Evolutionary conservation across 2,888 invertebrate genomes (phyloP).

Genomic region (Creontiades dilutus): DNA sequence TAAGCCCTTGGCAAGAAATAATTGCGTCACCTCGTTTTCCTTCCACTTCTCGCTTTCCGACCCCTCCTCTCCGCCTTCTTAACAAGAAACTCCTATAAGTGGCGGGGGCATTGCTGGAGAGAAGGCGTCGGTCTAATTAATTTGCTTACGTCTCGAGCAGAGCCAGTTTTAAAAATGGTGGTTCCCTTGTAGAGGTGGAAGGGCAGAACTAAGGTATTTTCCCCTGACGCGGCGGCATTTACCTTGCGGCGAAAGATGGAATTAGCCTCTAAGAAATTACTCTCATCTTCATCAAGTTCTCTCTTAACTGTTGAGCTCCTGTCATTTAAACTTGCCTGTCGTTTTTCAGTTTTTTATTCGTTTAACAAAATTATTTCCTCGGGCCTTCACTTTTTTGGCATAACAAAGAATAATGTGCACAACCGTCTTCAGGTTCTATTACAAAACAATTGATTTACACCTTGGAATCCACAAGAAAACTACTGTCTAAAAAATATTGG

Average conservation of each 20-base stretch:
- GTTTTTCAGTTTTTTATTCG: constrained; percentile 33
- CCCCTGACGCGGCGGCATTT: constrained; percentile 35
- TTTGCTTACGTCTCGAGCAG: constrained; percentile 56
- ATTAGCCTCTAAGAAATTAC: constrained; percentile 57
- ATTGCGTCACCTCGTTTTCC: constrained; percentile 28
- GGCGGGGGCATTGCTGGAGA: neutral
- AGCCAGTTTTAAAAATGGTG: constrained; percentile 53
- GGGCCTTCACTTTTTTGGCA: neutral
- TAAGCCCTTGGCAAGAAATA: neutral
- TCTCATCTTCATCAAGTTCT: constrained; percentile 65
- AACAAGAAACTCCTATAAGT: constrained; percentile 35
- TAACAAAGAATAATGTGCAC: neutral
- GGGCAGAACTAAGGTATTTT: constrained; percentile 20
- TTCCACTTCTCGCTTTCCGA: constrained; percentile 12
- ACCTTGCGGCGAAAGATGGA: constrained; percentile 47
- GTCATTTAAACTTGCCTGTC: constrained; percentile 43
- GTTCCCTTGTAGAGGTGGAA: neutral
- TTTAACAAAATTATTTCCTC: neutral
- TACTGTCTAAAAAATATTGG: too few relatives aligned
- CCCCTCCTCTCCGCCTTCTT: neutral
- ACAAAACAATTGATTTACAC: neutral
- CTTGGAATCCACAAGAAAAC: neutral
- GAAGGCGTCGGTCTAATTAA: constrained; percentile 52
- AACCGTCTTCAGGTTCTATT: neutral
- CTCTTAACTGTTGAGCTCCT: constrained; percentile 59